phyloP scores from a whole-genome alignment of 2,888 invertebrate species.

The Drosophila nr. perissopoda region DNA sequence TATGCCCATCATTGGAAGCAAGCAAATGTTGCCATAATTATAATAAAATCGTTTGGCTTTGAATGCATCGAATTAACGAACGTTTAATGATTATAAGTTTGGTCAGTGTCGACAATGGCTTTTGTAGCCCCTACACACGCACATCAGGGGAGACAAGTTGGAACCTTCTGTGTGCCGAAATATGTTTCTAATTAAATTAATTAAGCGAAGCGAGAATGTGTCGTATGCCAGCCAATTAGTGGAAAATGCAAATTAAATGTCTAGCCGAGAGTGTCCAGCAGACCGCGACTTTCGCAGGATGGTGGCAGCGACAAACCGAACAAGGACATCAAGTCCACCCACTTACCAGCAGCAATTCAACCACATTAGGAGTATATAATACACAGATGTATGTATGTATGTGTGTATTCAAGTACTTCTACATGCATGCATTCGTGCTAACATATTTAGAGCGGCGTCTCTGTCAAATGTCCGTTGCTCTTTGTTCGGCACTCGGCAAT shows the following conservation, averaged over 20 bases:
- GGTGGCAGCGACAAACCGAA: conserved; percentile 22
- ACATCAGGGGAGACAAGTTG: conserved; percentile 11
- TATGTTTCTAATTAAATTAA: conserved; percentile 79
- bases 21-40: background rate
- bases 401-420: background rate
- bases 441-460: conserved; percentile 17
- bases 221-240: conserved; percentile 76
- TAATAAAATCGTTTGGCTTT: background rate
- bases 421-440: background rate
- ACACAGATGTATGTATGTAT: background rate
- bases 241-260: conserved; percentile 80
- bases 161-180: conserved; percentile 58
- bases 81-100: conserved; percentile 43
- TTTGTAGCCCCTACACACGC: background rate
- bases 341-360: conserved; percentile 15
- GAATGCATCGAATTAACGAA: background rate
- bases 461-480: conserved; percentile 34
- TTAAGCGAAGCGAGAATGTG: conserved; percentile 71
- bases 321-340: background rate
- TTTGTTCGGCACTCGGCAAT: conserved; percentile 57
- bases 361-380: conserved; percentile 29
- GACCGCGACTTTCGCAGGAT: conserved; percentile 24
- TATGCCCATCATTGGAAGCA: background rate
- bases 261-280: conserved; percentile 59
- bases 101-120: conserved; percentile 6